Conservation (phyloP, 2,797 vertebrate species). For the Scolopax bukidnonensis region DNA sequence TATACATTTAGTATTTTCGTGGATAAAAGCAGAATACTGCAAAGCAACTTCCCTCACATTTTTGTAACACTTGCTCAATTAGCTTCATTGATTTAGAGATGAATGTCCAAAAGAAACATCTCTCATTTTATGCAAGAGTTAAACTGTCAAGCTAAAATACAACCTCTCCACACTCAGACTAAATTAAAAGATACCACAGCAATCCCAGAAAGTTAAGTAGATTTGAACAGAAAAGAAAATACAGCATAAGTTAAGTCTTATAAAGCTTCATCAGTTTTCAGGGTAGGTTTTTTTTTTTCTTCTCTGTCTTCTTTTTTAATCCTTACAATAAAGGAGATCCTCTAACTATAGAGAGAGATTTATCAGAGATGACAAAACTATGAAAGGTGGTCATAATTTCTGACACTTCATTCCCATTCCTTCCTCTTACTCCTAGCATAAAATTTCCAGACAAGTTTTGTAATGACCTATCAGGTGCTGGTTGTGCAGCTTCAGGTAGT, state of each 20-base stretch:
- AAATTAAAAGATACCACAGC: constrained; percentile 35
- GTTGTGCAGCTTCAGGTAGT: not conserved
- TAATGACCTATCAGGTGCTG: constrained; percentile 43
- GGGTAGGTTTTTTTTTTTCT: not conserved
- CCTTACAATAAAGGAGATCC: constrained; percentile 31
- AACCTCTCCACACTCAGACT: constrained; percentile 5
- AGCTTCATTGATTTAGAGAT: not conserved
- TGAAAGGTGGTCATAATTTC: constrained; percentile 60
- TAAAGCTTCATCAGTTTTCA: not conserved
- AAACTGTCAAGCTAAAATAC: constrained; percentile 40
- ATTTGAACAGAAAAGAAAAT: constrained; percentile 42
- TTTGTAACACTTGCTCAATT: constrained; percentile 9
- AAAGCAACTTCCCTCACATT: not conserved
- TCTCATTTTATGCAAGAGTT: constrained; percentile 33
- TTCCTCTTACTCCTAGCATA: constrained; percentile 36
- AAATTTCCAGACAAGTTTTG: constrained; percentile 60
- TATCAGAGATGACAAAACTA: constrained; percentile 53
- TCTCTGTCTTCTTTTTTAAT: not conserved
- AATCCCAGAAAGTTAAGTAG: constrained; percentile 5
- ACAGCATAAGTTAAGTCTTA: not conserved
- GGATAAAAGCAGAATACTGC: not conserved
- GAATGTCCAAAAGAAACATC: constrained; percentile 33
- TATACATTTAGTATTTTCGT: not conserved
- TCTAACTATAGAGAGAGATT: constrained; percentile 59
- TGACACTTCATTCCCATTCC: constrained; percentile 7